Evolutionary conservation across 2,113 vertebrate species (phyloP), one percentile per base, ranked within the genome.

Genomic region (Halichoerus grypus): DNA sequence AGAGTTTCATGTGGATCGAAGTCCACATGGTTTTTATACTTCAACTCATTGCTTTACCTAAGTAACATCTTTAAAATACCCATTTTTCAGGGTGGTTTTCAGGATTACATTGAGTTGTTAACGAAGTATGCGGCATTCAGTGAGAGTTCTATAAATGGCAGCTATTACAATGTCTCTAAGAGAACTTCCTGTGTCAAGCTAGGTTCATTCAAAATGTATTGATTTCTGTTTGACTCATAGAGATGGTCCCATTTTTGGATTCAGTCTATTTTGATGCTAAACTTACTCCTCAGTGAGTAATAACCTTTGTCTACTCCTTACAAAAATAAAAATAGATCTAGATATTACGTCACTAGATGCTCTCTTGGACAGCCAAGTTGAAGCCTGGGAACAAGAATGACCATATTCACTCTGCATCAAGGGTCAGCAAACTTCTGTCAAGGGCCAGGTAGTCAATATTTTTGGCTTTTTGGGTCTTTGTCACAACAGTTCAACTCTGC

Each of bases 291-390:
- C 31, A 65, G 39, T 61, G 36, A 89, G 21, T 72, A 82, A 72
- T 69, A 83, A 61, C n/a, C 51, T 89, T n/a, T 63, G 24, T 86
- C 82, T 91, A n/a, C 5, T 95, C n/a, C 36, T 79, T 72, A 79
- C 16, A 87, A 28, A 97, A 94, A 74, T 55, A 97, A 51, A 96
- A 95, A 96, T 76, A 95, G 94, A 90, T 72, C 63, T 8, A 72
- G 46, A 26, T 57, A 79, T 59, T 53, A 84, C 28, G 19, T 95
- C 80, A 94, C 28, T 24, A 97, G 55, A 46, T 53, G 24, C 24
- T 94, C 28, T 94, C 49, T 77, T 69, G 10, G 39, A 57, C 24
- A 76, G 57, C 15, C 69, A 96, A 51, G 26, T 67, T 42, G 84
- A 92, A 95, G 46, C 31, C 53, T 84, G 91, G 19, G 36, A 80